Conservation (phyloP, 2,113 vertebrate genomes). For the Hystrix cristata region DNA sequence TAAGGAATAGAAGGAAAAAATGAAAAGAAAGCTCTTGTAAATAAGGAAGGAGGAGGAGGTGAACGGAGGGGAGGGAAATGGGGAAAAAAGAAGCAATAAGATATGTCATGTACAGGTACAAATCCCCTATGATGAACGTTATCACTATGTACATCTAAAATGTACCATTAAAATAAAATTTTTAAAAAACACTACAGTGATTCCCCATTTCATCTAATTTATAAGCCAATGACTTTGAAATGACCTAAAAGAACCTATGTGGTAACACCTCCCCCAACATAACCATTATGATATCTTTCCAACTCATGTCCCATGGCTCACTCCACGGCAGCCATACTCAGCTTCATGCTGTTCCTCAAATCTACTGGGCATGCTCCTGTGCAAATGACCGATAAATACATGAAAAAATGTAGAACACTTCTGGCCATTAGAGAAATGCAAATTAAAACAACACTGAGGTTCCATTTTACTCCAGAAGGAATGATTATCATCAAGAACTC, state of each 20-base stretch:
- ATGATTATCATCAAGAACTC: not conserved
- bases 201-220: not conserved
- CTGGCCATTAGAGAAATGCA: not conserved
- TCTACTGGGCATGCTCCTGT: not conserved
- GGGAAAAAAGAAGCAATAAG: too few relatives aligned
- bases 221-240: slow-evolving; percentile 29
- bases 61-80: too few relatives aligned
- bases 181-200: not conserved
- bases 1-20: too few relatives aligned
- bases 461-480: not conserved
- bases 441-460: not conserved
- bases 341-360: slow-evolving; percentile 22
- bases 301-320: not conserved
- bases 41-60: too few relatives aligned
- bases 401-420: not conserved
- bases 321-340: not conserved
- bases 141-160: too few relatives aligned
- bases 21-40: too few relatives aligned
- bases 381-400: not conserved
- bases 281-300: not conserved
- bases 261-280: not conserved
- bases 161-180: too few relatives aligned
- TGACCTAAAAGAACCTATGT: not conserved
- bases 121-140: too few relatives aligned
- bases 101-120: too few relatives aligned